Percentiles rank a stretch among this genome's conserved stretches.
Evolutionary conservation across 2,113 vertebrate genomes (phyloP).

Genomic region (Kobus ellipsiprymnus): DNA sequence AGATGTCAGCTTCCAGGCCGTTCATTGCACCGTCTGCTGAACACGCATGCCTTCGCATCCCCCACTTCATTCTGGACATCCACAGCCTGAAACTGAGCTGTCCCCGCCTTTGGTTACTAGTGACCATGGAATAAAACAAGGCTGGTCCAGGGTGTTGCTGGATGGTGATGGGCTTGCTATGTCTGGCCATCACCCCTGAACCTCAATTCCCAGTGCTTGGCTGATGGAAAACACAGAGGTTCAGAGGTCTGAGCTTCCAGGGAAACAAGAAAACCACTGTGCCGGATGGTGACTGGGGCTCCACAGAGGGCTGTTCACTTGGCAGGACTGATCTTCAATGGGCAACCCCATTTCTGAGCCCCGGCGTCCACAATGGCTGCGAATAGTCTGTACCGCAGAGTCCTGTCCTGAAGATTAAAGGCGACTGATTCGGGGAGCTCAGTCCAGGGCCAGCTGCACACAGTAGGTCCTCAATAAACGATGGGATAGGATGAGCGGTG

Average conservation of each 20-base stretch:
- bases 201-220: neutral
- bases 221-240: neutral
- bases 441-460: neutral
- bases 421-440: fast-evolving
- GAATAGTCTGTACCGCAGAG: fast-evolving
- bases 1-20: fast-evolving
- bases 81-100: fast-evolving
- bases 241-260: neutral
- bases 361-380: fast-evolving
- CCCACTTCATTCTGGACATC: fast-evolving
- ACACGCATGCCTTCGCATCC: fast-evolving
- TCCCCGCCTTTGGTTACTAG: fast-evolving
- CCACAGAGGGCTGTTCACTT: neutral
- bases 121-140: neutral
- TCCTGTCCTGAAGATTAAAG: neutral
- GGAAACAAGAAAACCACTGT: neutral
- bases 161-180: neutral
- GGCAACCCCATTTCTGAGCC: neutral
- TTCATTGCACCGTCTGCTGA: fast-evolving
- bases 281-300: fast-evolving
- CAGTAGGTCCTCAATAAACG: fast-evolving
- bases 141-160: fast-evolving
- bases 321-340: neutral
- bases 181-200: fast-evolving
- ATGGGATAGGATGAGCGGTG: neutral